These are phyloP conservation scores for Oligia fasciuncula DNA, from an alignment of 2,888 invertebrate species.

Conservation along the genomic window DNA sequence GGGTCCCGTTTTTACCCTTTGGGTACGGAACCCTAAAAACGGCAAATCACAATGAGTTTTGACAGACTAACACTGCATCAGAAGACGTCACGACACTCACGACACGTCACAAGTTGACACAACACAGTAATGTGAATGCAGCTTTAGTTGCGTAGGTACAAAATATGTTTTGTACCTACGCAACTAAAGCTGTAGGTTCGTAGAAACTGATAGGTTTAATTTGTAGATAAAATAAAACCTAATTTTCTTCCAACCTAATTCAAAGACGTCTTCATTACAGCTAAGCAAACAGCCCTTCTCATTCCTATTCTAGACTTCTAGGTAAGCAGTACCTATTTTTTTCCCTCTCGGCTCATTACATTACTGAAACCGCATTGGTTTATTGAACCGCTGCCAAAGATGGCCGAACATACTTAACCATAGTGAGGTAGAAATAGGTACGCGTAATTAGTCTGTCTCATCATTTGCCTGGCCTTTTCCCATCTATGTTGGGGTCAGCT, in stretches of 20 bases:
- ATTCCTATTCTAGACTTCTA: slow-evolving; percentile 33
- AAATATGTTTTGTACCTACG: too few relatives aligned
- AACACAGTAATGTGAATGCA: background rate
- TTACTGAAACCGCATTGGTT: slow-evolving; percentile 65
- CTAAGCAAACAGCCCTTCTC: slow-evolving; percentile 13
- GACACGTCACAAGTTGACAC: background rate
- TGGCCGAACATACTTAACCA: slow-evolving; percentile 30
- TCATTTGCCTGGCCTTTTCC: background rate
- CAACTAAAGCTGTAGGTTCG: too few relatives aligned
- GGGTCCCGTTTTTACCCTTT: too few relatives aligned
- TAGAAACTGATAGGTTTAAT: background rate
- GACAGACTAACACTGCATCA: background rate
- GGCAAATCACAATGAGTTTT: background rate
- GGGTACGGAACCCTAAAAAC: too few relatives aligned
- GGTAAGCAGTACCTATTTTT: slow-evolving; percentile 44
- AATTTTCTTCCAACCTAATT: slow-evolving; percentile 9
- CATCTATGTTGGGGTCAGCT: background rate
- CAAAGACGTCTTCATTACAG: slow-evolving; percentile 10
- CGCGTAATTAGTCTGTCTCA: background rate
- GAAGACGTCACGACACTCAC: background rate
- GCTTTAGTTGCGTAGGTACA: background rate
- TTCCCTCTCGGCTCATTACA: slow-evolving; percentile 63
- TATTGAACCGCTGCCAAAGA: slow-evolving; percentile 74
- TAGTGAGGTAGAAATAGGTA: slow-evolving; percentile 37
- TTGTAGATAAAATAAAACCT: background rate